These are phyloP conservation scores for Dermochelys coriacea DNA, from an alignment of 2,797 vertebrate species.

Conservation along the genomic window DNA sequence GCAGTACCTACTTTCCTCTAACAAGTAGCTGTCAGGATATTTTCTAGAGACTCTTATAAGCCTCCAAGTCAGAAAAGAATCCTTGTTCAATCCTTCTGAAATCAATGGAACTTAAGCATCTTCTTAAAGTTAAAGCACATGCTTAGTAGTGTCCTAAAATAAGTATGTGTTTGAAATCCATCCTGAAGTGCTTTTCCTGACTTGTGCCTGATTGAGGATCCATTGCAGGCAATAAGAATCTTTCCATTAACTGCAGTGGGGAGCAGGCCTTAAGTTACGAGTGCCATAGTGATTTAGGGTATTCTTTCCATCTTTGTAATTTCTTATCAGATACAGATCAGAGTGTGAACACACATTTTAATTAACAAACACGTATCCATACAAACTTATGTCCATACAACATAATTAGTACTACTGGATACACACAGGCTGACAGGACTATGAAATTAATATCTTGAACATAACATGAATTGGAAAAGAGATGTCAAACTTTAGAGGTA, in stretches of 20 bases:
- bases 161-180: too few species aligned
- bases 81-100: background rate
- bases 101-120: background rate
- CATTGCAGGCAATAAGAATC: background rate
- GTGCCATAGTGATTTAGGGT: background rate
- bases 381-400: constrained; percentile 74
- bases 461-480: constrained; percentile 60
- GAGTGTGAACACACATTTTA: constrained; percentile 74
- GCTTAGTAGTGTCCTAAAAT: too few species aligned
- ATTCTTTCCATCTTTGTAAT: background rate
- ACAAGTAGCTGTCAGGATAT: too few species aligned
- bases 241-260: background rate
- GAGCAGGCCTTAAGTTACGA: background rate
- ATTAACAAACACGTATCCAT: constrained; percentile 77
- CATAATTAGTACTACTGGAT: constrained; percentile 72
- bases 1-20: background rate
- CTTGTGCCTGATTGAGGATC: background rate
- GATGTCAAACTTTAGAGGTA: constrained; percentile 82
- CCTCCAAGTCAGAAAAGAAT: background rate
- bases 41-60: background rate
- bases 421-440: constrained; percentile 71
- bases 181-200: background rate
- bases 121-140: background rate
- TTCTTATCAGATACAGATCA: constrained; percentile 58
- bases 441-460: constrained; percentile 68